phyloP scores from a whole-genome alignment of 2,113 vertebrate genomes.

The Halichoeres trimaculatus region DNA sequence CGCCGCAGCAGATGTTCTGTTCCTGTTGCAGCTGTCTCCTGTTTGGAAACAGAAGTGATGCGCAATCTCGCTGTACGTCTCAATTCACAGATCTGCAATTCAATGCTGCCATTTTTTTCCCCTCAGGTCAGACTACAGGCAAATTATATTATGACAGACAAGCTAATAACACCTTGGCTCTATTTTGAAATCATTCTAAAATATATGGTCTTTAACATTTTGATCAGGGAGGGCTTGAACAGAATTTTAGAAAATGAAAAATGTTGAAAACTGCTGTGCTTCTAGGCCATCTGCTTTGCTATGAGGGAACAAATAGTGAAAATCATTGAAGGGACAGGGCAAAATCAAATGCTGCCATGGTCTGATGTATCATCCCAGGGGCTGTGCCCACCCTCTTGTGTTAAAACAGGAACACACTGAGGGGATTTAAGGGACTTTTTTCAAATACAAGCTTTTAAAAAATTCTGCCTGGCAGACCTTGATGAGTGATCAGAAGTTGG shows the following conservation, averaged over 20 bases:
- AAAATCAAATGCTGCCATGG: constrained; percentile 39
- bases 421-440: constrained; percentile 54
- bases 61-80: constrained; percentile 22
- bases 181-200: no score
- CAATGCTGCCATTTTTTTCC: not conserved
- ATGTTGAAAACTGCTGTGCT: not conserved
- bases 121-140: constrained; percentile 4
- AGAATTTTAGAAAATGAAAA: not conserved
- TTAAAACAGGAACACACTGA: not conserved
- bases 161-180: not conserved
- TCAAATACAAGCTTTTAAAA: constrained; percentile 41
- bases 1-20: constrained; percentile 73
- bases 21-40: constrained; percentile 65
- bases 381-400: constrained; percentile 21
- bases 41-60: constrained; percentile 49
- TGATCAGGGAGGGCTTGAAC: not conserved
- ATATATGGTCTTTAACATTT: no score
- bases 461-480: constrained; percentile 49
- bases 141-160: not conserved
- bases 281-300: constrained; percentile 1
- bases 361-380: constrained; percentile 35
- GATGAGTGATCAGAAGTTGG: constrained; percentile 71
- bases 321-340: not conserved
- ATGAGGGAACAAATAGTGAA: not conserved
- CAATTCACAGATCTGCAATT: constrained; percentile 40